phyloP scores from a whole-genome alignment of 2,888 invertebrate species.

The Drosophila leonis region DNA sequence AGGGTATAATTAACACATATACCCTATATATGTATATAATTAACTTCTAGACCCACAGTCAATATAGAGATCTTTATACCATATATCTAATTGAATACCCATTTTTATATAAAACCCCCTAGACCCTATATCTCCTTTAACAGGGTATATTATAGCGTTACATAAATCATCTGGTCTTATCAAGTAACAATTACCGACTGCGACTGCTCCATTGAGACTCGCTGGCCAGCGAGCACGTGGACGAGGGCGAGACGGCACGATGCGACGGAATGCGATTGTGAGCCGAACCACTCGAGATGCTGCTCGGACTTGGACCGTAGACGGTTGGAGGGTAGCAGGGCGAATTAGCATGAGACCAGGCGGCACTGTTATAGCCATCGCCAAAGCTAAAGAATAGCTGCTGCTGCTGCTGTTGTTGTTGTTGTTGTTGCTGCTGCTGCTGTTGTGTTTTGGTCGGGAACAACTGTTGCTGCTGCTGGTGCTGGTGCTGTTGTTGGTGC shows the following conservation, averaged over 20 bases:
- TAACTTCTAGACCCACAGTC: too few species aligned
- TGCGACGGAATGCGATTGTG: slow-evolving; percentile 47
- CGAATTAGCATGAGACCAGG: slow-evolving; percentile 56
- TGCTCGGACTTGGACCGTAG: slow-evolving; percentile 33
- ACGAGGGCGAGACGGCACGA: slow-evolving; percentile 63
- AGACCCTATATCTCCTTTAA: neutral
- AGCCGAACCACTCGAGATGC: slow-evolving; percentile 36
- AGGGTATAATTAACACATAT: too few species aligned
- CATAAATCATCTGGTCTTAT: neutral
- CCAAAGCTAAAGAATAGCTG: slow-evolving; percentile 56
- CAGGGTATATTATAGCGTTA: neutral
- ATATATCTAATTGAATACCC: neutral
- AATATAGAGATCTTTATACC: neutral
- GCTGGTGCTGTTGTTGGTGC: slow-evolving; percentile 29
- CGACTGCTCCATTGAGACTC: slow-evolving; percentile 66
- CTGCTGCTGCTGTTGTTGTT: slow-evolving; percentile 44
- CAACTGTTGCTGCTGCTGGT: slow-evolving; percentile 35
- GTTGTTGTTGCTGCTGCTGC: slow-evolving; percentile 43
- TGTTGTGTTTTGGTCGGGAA: slow-evolving; percentile 41
- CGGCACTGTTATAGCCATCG: slow-evolving; percentile 35
- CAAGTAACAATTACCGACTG: slow-evolving; percentile 39
- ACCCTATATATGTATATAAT: too few species aligned
- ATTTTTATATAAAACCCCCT: accelerated
- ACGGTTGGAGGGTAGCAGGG: slow-evolving; percentile 47
- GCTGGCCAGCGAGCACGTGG: slow-evolving; percentile 66